Percentiles rank a stretch among this genome's conserved stretches.
Evolutionary conservation across 2,113 vertebrate species (phyloP).

Genomic region (Petrocephalus zakoni): DNA sequence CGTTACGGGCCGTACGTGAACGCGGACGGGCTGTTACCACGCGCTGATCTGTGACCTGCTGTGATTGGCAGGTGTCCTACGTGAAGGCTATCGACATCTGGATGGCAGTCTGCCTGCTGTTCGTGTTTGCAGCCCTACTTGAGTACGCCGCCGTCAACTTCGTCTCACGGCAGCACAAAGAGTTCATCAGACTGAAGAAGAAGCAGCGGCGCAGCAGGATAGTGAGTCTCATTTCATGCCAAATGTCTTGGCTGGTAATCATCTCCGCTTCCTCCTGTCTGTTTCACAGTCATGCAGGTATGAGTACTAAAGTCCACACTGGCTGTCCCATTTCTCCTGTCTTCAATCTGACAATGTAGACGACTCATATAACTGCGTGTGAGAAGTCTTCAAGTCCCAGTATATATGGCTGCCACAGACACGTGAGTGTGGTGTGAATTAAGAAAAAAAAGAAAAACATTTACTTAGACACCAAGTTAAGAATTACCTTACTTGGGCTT

Average conservation of each 20-base stretch:
- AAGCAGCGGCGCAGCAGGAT: conserved; percentile 65
- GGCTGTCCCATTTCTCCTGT: not conserved
- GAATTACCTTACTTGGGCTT: not conserved
- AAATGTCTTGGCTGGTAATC: not conserved
- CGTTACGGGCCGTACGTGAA: not conserved
- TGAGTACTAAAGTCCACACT: not conserved
- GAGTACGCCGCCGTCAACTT: conserved; percentile 92
- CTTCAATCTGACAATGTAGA: not conserved
- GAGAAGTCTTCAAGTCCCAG: not conserved
- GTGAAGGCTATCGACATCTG: not conserved
- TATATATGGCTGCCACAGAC: not conserved
- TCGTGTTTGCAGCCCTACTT: not conserved
- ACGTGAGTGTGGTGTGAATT: not conserved
- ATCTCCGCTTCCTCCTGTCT: not conserved
- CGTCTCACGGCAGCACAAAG: conserved; percentile 87
- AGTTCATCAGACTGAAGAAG: conserved; percentile 77
- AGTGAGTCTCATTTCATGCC: conserved; percentile 60
- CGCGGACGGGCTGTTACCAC: not conserved
- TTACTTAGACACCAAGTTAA: not conserved
- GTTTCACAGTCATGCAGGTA: not conserved
- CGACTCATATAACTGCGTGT: not conserved
- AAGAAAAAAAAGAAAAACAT: not conserved
- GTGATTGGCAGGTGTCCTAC: not conserved
- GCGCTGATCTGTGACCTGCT: not conserved
- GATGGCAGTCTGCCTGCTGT: not conserved